Conservation (phyloP, 1,140 invertebrate species). For the Diachasma alloeum region DNA sequence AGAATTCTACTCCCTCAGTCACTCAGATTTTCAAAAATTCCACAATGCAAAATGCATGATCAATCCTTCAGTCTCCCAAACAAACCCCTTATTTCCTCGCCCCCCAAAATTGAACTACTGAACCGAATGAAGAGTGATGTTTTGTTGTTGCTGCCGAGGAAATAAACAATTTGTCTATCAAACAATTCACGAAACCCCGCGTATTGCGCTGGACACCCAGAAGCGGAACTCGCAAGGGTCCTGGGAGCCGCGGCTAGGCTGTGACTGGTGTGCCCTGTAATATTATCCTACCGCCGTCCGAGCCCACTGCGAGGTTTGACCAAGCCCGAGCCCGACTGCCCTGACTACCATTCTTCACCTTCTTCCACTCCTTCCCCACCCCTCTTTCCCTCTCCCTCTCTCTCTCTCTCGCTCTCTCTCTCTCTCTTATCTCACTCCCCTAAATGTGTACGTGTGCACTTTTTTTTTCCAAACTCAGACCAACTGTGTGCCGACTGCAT, state of each 20-base stretch:
- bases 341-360: background rate
- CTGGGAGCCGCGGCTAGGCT: background rate
- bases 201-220: background rate
- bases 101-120: no score
- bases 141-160: no score
- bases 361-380: background rate
- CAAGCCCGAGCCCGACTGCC: slow-evolving; percentile 6
- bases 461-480: slow-evolving; percentile 5
- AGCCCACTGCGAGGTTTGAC: background rate
- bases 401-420: background rate
- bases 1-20: no score
- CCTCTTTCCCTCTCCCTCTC: background rate
- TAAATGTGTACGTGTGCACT: background rate
- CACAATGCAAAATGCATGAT: no score
- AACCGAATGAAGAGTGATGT: no score
- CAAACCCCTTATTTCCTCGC: no score
- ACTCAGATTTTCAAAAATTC: no score
- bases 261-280: background rate
- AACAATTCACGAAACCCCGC: background rate
- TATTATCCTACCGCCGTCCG: background rate
- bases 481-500: background rate
- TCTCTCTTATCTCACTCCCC: background rate
- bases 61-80: no score
- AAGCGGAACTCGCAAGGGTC: background rate
- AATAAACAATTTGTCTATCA: no score